phyloP scores from a whole-genome alignment of 1,140 invertebrate species.

The Spodoptera litura region DNA sequence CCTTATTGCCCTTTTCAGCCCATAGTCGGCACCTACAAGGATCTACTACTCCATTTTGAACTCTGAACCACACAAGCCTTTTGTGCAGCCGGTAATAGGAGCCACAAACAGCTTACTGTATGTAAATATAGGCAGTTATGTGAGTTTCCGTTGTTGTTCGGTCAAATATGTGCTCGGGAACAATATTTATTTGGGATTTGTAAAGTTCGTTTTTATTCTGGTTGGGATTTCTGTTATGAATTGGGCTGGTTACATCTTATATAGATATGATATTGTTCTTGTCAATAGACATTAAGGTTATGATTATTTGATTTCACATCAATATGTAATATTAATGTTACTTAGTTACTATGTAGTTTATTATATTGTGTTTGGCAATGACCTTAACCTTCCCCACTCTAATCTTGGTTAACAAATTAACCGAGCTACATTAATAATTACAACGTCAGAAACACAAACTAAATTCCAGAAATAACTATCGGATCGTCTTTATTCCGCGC shows the following conservation, averaged over 20 bases:
- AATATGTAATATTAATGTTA: no score
- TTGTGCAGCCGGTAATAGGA: slow-evolving; percentile 20
- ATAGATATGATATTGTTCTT: no score
- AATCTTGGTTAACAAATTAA: not conserved
- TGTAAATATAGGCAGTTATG: not conserved
- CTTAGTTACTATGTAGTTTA: not conserved
- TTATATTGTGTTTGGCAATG: not conserved
- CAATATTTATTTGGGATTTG: slow-evolving; percentile 16
- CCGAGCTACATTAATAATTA: not conserved
- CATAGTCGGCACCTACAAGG: slow-evolving; percentile 40
- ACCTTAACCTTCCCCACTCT: not conserved
- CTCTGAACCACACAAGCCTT: slow-evolving; percentile 18
- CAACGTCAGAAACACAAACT: not conserved
- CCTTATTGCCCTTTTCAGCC: slow-evolving; percentile 55
- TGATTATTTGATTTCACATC: no score
- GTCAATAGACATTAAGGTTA: no score
- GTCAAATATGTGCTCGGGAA: not conserved
- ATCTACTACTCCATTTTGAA: slow-evolving; percentile 31
- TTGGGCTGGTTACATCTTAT: no score
- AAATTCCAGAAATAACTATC: not conserved
- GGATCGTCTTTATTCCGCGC: not conserved
- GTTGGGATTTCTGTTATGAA: no score
- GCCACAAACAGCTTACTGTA: slow-evolving; percentile 9
- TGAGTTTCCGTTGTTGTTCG: not conserved
- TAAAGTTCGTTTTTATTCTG: not conserved